Evolutionary conservation across 1,140 invertebrate species (phyloP), one percentile per base, ranked within the genome.

Genomic region (Drosophila miranda): DNA sequence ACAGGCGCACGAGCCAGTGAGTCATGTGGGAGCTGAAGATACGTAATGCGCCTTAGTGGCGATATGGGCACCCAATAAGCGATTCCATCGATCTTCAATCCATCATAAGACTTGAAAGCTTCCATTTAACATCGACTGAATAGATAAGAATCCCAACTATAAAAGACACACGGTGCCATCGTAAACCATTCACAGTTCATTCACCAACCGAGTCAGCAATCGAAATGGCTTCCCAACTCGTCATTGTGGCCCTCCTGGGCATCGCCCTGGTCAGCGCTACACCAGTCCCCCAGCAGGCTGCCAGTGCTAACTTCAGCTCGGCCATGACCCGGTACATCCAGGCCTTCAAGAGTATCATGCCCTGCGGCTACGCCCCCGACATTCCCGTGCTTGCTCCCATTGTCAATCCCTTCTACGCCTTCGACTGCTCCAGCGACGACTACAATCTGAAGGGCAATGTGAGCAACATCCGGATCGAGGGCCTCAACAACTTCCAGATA

Each of bases 291-390:
- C 46, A 62, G 26, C 67, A 75, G 30, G 44, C 49, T 7, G 48
- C 28, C 7, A 58, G 52, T n/a, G 41, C 79, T 0, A 26, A 52
- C 38, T 83, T 78, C 42, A 26, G 52, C 7, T 34, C 69, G 2
- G 60, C 84, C 2, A 13, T 83, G 1, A n/a, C 46, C 3, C 73
- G 58, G 56, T 82, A 74, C 44, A 11, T 74, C 6, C 3, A 59
- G 8, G 78, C 83, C 28, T 82, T 81, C 28, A 69, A 71, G 55
- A 62, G 48, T 6, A 80, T 87, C 14, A 69, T 80, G 49, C 83
- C 84, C 5, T 88, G 84, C 16, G 79, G 84, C 38, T 88, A 61
- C 50, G 21, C 69, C 26, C 26, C 71, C 2, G 44, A 72, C 1
- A 52, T 89, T 6, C 83, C 84, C 0, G 52, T 60, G 3, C 6